Conservation (phyloP, 2,797 vertebrate genomes). For the Steatocranus sp. region DNA sequence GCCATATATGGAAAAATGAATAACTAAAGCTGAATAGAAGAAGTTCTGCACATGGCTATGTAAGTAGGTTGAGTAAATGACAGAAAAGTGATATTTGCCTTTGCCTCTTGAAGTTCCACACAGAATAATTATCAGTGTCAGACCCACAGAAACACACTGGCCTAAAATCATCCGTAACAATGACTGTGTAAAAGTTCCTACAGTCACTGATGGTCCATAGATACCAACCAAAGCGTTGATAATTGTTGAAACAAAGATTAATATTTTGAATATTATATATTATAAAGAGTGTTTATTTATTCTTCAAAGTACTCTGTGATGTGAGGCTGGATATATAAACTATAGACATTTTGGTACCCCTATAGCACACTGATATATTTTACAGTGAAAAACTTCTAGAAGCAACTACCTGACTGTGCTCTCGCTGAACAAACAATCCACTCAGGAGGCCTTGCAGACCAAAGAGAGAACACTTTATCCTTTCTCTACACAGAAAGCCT, state of each 20-base stretch:
- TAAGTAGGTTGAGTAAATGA: background rate
- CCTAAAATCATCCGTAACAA: background rate
- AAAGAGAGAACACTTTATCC: constrained; percentile 37
- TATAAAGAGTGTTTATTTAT: background rate
- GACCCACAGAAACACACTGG: background rate
- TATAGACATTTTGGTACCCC: background rate
- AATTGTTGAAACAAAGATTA: rapidly evolving
- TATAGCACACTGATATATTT: background rate
- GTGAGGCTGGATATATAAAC: background rate
- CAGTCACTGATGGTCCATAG: background rate
- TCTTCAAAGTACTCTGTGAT: background rate
- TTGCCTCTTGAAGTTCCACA: background rate
- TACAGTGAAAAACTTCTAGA: background rate
- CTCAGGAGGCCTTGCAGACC: constrained; percentile 21
- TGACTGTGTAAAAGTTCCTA: background rate
- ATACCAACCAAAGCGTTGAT: background rate
- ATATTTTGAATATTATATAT: background rate
- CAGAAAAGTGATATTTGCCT: background rate
- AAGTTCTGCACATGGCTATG: background rate
- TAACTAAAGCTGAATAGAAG: background rate
- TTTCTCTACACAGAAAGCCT: constrained; percentile 21
- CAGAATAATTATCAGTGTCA: background rate
- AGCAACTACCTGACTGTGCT: background rate
- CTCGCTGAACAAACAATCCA: constrained; percentile 31
- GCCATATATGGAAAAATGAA: background rate